Conservation (phyloP, 2,113 vertebrate genomes). For the Arvicanthis niloticus region DNA sequence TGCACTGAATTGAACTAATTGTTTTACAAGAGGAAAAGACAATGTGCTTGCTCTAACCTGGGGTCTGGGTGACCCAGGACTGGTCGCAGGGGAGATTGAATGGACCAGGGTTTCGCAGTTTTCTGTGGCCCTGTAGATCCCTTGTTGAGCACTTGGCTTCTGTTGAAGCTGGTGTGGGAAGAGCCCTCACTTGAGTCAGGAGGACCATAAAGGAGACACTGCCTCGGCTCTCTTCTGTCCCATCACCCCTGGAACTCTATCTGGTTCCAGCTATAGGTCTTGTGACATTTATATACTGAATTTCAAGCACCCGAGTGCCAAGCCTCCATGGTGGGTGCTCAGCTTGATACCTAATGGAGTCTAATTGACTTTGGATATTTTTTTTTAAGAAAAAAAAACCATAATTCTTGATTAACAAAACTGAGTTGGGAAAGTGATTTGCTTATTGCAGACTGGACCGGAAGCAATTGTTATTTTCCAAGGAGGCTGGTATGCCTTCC, state of each 20-base stretch:
- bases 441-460: background rate
- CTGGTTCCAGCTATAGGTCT: background rate
- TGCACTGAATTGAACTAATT: background rate
- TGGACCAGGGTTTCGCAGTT: too few relatives aligned
- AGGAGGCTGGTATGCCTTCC: background rate
- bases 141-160: background rate
- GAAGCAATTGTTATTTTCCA: background rate
- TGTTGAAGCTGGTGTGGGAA: background rate
- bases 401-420: background rate
- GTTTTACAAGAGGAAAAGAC: background rate
- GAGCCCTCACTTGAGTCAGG: background rate
- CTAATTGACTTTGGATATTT: background rate
- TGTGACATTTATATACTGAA: background rate
- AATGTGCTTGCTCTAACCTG: background rate
- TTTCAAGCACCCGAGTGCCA: background rate
- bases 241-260: background rate
- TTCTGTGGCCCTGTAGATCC: too few relatives aligned
- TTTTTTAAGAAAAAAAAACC: background rate
- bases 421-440: background rate
- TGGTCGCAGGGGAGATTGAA: background rate
- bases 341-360: background rate
- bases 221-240: background rate
- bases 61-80: background rate
- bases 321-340: background rate
- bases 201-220: background rate